These are phyloP conservation scores for Uropetala carovei DNA, from an alignment of 2,888 invertebrate species.

Conservation along the genomic window DNA sequence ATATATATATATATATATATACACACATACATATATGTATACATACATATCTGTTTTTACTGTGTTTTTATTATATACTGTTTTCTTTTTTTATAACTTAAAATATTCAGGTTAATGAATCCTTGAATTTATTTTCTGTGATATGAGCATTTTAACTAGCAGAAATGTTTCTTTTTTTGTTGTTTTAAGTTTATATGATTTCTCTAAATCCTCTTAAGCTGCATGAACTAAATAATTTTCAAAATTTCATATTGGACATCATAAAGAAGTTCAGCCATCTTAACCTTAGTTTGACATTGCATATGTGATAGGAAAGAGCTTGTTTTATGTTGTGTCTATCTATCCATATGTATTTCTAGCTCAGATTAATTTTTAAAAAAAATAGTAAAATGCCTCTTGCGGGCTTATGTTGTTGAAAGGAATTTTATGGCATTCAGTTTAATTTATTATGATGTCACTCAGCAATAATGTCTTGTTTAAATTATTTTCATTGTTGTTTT, in stretches of 20 bases:
- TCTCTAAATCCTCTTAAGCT: not conserved
- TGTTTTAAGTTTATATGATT: not conserved
- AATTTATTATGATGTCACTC: not conserved
- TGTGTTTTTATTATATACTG: conserved; percentile 54
- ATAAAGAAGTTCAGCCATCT: no score
- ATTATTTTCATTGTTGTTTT: not conserved
- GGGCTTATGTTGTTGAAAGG: not conserved
- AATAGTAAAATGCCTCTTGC: not conserved
- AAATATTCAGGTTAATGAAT: conserved; percentile 15
- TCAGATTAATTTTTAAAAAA: not conserved
- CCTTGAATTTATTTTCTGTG: conserved; percentile 47
- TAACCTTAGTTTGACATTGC: no score
- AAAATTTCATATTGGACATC: no score
- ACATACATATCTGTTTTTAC: conserved; percentile 28
- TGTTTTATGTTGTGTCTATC: not conserved
- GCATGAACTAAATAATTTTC: no score
- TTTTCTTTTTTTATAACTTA: conserved; percentile 43
- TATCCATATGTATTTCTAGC: not conserved
- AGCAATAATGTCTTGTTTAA: not conserved
- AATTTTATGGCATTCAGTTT: not conserved
- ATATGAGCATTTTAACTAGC: conserved; percentile 45
- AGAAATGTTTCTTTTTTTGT: not conserved
- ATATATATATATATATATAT: no score
- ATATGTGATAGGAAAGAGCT: no score
- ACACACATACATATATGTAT: no score